Evolutionary conservation across 2,113 vertebrate species (phyloP).

Genomic region (Alethe diademata): DNA sequence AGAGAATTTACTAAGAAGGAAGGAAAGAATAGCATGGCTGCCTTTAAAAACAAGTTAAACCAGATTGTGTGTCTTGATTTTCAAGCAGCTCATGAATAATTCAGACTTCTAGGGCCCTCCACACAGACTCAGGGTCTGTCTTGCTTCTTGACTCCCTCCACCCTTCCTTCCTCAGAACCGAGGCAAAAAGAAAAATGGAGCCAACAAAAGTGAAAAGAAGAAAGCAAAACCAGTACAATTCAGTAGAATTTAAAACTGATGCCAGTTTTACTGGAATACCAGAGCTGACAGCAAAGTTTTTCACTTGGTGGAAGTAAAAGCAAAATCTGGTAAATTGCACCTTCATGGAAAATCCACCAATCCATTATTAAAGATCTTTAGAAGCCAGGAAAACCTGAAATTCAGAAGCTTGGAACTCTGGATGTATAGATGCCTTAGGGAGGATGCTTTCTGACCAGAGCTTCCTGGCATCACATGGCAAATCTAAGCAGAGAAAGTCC

Average conservation of each 20-base stretch:
- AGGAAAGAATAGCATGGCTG: neutral
- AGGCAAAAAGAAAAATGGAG: neutral
- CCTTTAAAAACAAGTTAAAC: constrained; percentile 35
- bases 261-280: neutral
- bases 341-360: neutral
- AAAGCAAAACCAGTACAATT: neutral
- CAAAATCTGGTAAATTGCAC: neutral
- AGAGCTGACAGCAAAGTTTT: neutral
- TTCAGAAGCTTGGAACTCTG: neutral
- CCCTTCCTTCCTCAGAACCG: neutral
- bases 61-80: neutral
- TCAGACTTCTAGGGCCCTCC: neutral
- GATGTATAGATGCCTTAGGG: neutral
- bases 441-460: neutral
- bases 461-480: neutral
- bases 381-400: neutral
- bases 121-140: neutral
- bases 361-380: neutral
- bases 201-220: neutral
- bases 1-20: neutral
- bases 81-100: constrained; percentile 49
- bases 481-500: neutral
- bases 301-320: neutral
- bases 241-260: neutral
- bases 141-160: neutral